Base-by-base conservation (phyloP, 2,797 vertebrate species). In the Enteromius viviparus region DNA sequence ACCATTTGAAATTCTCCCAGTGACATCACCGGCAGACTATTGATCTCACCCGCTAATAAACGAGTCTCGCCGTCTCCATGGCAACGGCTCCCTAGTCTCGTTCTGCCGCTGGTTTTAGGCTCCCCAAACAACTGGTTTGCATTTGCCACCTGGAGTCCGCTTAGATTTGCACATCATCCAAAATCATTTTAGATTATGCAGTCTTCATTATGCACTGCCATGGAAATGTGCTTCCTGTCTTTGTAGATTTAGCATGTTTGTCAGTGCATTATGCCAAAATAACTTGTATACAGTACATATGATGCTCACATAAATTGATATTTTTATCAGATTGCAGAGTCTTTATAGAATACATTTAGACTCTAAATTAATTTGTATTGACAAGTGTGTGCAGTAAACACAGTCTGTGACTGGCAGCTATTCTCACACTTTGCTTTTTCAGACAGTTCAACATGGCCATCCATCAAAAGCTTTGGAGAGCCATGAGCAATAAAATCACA, bases 21-120 rank as follows among this genome's bases (percentile, higher is more conserved):
- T 88, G 85, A 89, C 82, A 84, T 84, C 87, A 78, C 79, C 77
- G 82, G 85, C 76, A 80, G 74, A 80, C 82, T 88, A 88, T 89
- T 86, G 89, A 91, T 91, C 84, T 79, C 76, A 62, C 40, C 74
- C 69, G 29, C 83, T 87, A 87, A 87, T 88, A 84, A 88, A 86
- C 76, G 84, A 74, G 81, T 83, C 47, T 45, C 11, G 85, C 11
- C 21, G 51, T 91, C 71, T 80, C 90, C 88, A 87, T 89, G 86
- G 84, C 85, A 89, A 90, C 87, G 37, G 84, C 74, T 62, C 84
- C 74, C 86, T 51, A 45, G 71, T 86, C 86, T 85, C 78, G 71
- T 85, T 87, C 84, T 58, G 55, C 71, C 69, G 84, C 62, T 65
- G 29, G 29, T 65, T 34, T 65, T 19, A 17, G 62, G 29, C 68